Evolutionary conservation across 1,140 invertebrate genomes (phyloP).

Genomic region (Hylyphantes graminicola): DNA sequence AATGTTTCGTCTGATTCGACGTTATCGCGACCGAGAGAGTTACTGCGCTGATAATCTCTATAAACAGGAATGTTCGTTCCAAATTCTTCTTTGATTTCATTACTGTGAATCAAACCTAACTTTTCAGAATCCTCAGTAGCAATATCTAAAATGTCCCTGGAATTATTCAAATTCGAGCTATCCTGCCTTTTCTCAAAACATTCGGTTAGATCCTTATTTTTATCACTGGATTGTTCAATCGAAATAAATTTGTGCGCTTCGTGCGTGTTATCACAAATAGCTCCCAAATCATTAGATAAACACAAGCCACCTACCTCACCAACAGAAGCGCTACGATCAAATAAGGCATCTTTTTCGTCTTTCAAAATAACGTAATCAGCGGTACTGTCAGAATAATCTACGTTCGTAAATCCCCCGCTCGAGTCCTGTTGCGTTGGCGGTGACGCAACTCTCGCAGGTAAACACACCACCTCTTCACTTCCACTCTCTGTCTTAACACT

Average conservation of each 20-base stretch:
- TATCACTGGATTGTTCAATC: no score
- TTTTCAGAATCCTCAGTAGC: no score
- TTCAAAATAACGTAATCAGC: background rate
- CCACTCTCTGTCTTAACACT: background rate
- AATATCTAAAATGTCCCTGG: no score
- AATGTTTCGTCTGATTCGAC: background rate
- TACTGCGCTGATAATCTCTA: slow-evolving; percentile 38
- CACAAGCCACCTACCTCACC: background rate
- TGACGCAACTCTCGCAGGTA: slow-evolving; percentile 21
- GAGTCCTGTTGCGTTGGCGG: background rate
- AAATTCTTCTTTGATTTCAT: background rate
- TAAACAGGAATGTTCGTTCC: background rate
- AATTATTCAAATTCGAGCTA: no score
- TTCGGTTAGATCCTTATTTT: no score
- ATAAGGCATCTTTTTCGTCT: background rate
- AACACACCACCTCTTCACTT: background rate
- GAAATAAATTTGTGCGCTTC: no score
- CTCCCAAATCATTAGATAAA: background rate
- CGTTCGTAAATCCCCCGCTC: background rate
- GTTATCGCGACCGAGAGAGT: slow-evolving; percentile 23
- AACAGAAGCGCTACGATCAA: background rate
- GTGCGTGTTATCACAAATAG: no score
- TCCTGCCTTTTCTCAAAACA: no score
- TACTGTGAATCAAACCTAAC: no score
- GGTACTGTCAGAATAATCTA: background rate